Evolutionary conservation across 2,113 vertebrate species (phyloP).

Genomic region (Scytalopus superciliaris): DNA sequence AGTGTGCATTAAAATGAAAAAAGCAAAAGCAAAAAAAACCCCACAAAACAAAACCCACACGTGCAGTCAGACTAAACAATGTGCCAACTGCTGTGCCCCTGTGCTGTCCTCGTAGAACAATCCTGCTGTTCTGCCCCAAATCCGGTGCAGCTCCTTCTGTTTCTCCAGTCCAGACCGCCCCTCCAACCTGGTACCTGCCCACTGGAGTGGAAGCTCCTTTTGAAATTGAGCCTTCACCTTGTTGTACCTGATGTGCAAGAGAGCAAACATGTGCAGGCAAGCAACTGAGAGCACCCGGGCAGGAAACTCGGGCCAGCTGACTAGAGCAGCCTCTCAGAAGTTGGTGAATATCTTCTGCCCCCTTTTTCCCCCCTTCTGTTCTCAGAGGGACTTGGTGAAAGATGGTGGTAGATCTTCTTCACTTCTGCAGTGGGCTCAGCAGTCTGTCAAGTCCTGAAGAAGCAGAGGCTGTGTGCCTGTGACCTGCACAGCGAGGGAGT

Average conservation of each 20-base stretch:
- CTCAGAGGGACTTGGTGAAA: neutral
- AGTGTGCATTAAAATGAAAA: constrained; percentile 77
- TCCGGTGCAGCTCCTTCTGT: constrained; percentile 49
- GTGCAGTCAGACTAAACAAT: constrained; percentile 37
- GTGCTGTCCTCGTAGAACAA: constrained; percentile 54
- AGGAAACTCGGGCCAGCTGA: neutral
- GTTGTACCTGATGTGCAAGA: neutral
- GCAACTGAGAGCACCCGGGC: neutral
- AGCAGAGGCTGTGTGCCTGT: neutral
- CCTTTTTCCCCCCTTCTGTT: neutral
- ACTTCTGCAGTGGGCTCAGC: neutral
- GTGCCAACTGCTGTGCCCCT: constrained; percentile 72
- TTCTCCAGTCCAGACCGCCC: neutral
- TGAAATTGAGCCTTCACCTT: constrained; percentile 12
- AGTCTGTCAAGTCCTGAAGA: neutral
- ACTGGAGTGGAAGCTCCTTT: constrained; percentile 11
- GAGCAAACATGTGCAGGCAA: neutral
- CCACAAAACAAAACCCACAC: neutral
- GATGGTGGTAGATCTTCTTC: neutral
- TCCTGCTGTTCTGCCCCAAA: constrained; percentile 53
- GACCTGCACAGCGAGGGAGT: neutral
- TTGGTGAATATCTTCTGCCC: neutral
- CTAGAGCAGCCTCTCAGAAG: neutral
- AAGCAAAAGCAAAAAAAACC: constrained; percentile 4
- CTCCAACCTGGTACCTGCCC: constrained; percentile 10